Evolutionary conservation across 2,113 vertebrate genomes (phyloP).

Genomic region (Anser cygnoides): DNA sequence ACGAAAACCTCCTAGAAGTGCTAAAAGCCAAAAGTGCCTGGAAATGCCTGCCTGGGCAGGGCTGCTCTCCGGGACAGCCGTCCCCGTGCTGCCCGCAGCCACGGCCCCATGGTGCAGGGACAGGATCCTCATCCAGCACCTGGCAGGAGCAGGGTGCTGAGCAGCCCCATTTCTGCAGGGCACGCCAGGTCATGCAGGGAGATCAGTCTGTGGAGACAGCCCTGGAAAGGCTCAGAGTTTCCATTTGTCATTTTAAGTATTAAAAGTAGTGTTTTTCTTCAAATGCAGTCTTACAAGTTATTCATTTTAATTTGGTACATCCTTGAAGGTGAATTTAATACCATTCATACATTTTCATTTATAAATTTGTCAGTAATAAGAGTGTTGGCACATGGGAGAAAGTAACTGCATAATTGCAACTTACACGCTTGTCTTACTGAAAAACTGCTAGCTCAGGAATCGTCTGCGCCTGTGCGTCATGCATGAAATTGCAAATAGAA

Average conservation of each 20-base stretch:
- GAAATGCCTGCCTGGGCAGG: neutral
- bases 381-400: constrained; percentile 64
- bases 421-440: constrained; percentile 83
- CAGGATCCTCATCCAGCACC: neutral
- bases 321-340: constrained; percentile 74
- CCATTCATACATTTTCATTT: constrained; percentile 75
- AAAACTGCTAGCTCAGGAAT: constrained; percentile 77
- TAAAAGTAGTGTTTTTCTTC: neutral
- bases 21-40: neutral
- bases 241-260: neutral
- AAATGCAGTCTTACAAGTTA: neutral
- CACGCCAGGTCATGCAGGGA: neutral
- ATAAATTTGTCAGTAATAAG: constrained; percentile 75
- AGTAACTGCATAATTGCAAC: constrained; percentile 78
- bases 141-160: fast-evolving
- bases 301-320: constrained; percentile 47
- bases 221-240: neutral
- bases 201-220: neutral
- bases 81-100: neutral
- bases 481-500: constrained; percentile 87
- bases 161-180: neutral
- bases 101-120: neutral
- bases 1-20: neutral
- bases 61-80: neutral
- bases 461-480: constrained; percentile 53